These are phyloP conservation scores for Caenorhabditis drosophilae DNA, from an alignment of 2,888 invertebrate genomes.

Conservation along the genomic window DNA sequence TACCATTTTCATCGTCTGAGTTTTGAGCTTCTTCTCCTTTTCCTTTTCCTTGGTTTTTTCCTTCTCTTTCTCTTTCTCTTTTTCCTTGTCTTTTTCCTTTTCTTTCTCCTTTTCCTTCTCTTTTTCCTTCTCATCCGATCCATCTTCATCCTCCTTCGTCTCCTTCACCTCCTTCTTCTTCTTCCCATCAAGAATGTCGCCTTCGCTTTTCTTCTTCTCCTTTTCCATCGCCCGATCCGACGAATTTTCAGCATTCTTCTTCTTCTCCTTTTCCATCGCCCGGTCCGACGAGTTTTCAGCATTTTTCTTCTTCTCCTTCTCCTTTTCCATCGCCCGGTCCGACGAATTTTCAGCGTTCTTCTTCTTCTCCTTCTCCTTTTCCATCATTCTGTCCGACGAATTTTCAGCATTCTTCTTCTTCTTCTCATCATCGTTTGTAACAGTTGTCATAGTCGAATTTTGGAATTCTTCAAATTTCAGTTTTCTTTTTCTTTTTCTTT, in stretches of 20 bases:
- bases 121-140: slow-evolving; percentile 1
- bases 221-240: background rate
- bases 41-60: slow-evolving; percentile 9
- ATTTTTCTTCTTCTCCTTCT: slow-evolving; percentile 8
- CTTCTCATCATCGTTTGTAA: background rate
- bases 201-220: background rate
- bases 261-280: background rate
- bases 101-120: slow-evolving; percentile 3
- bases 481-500: no score
- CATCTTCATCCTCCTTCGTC: background rate
- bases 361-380: slow-evolving; percentile 3
- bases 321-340: slow-evolving; percentile 10
- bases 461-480: no score
- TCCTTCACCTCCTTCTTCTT: background rate
- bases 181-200: no score
- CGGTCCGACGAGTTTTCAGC: slow-evolving; percentile 2
- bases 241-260: background rate
- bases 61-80: background rate
- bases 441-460: no score
- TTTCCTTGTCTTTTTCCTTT: slow-evolving; percentile 1
- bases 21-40: no score
- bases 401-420: background rate
- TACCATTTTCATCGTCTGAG: no score
- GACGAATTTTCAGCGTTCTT: background rate
- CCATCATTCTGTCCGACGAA: slow-evolving; percentile 8